A percentile compares a stretch with the other conserved stretches of the same genome.
phyloP scores from a whole-genome alignment of 2,113 vertebrate species.

The Tetrax tetrax region DNA sequence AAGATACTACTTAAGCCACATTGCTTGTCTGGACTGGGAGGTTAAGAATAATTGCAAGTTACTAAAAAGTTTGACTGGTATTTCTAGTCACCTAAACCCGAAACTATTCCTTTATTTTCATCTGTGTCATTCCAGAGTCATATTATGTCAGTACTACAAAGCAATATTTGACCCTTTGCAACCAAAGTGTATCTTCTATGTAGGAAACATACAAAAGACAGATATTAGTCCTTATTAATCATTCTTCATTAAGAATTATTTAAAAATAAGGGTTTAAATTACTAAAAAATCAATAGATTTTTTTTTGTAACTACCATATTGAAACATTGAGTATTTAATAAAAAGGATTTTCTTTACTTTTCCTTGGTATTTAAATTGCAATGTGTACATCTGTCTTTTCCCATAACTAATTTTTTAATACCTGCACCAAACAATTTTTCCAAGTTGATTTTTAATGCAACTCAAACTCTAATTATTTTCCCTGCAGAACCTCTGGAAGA shows the following conservation, averaged over 20 bases:
- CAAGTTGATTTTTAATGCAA: not conserved
- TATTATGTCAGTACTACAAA: not conserved
- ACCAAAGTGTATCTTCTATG: not conserved
- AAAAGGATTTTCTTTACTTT: not conserved
- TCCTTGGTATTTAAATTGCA: not conserved
- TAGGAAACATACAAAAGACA: not conserved
- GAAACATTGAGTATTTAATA: not conserved
- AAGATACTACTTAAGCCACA: not conserved
- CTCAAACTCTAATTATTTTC: not conserved
- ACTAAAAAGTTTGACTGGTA: not conserved
- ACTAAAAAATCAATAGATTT: not conserved
- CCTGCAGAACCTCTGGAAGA: not conserved
- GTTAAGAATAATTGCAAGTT: not conserved
- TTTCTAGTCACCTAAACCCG: not conserved
- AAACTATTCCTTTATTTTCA: not conserved
- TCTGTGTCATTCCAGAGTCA: not conserved
- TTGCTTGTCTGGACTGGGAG: not conserved
- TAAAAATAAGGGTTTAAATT: not conserved
- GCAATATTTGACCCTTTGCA: not conserved
- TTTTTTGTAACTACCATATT: not conserved
- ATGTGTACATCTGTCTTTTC: not conserved
- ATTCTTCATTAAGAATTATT: not conserved
- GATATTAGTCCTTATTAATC: not conserved
- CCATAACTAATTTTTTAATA: not conserved
- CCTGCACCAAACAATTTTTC: not conserved